phyloP scores from a whole-genome alignment of 1,140 invertebrate genomes.

The Drosophila bocki region DNA sequence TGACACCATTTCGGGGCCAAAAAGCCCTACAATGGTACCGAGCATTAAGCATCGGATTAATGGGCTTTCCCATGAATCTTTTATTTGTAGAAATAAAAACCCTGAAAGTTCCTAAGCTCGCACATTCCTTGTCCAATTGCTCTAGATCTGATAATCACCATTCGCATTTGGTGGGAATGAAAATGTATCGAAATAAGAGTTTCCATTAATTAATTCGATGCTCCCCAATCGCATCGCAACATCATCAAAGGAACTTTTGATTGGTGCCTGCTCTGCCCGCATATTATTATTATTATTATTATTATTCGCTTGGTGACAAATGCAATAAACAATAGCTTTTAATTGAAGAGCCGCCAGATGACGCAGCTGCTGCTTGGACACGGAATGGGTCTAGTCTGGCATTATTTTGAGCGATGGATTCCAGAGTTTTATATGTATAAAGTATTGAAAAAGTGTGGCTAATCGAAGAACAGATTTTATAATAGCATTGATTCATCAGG shows the following conservation, averaged over 20 bases:
- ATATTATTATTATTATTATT: conserved; percentile 24
- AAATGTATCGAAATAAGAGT: conserved; percentile 40
- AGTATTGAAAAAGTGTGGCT: background rate
- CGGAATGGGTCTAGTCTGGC: conserved; percentile 14
- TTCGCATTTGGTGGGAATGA: conserved; percentile 35
- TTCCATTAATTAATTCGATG: conserved; percentile 57
- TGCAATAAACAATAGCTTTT: conserved; percentile 76
- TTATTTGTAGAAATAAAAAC: conserved; percentile 58
- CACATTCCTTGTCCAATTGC: conserved; percentile 52
- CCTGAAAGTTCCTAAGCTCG: conserved; percentile 7
- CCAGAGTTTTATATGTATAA: conserved; percentile 6
- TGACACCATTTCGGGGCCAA: conserved; percentile 60
- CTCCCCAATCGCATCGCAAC: conserved; percentile 25
- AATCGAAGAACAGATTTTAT: background rate
- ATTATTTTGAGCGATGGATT: conserved; percentile 1
- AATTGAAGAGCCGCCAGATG: conserved; percentile 56
- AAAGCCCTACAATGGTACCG: conserved; percentile 61
- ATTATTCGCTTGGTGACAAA: conserved; percentile 55
- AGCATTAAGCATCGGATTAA: conserved; percentile 59
- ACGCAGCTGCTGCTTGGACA: conserved; percentile 35
- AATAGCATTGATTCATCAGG: background rate
- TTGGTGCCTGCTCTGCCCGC: conserved; percentile 54
- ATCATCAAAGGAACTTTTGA: conserved; percentile 67
- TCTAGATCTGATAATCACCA: conserved; percentile 54
- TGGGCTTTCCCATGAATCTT: conserved; percentile 74